A percentile compares a stretch with the other conserved stretches of the same genome.
Evolutionary conservation across 1,140 invertebrate genomes (phyloP).

Genomic region (Euglossa dilemma): DNA sequence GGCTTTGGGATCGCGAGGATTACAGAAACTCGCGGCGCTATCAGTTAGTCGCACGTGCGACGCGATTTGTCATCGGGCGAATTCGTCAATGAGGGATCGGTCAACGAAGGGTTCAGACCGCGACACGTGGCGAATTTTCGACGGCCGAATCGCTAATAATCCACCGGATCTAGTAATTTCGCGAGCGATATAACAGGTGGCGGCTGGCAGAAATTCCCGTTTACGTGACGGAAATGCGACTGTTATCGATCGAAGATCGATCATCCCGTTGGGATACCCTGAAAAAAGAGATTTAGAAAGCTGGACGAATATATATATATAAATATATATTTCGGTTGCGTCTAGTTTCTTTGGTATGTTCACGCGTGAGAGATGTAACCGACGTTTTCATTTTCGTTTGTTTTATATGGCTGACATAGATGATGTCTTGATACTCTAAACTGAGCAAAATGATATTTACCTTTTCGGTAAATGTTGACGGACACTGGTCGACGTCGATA

Average conservation of each 20-base stretch:
- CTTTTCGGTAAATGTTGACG: neutral
- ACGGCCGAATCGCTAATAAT: conserved; percentile 30
- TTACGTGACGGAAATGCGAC: neutral
- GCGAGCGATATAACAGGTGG: conserved; percentile 24
- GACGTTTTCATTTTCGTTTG: neutral
- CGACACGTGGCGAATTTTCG: conserved; percentile 20
- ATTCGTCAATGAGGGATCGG: conserved; percentile 29
- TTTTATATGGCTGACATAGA: too few relatives aligned
- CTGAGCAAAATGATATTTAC: neutral
- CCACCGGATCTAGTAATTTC: conserved; percentile 13
- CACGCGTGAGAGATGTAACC: neutral
- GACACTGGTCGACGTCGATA: neutral
- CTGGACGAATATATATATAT: too few relatives aligned
- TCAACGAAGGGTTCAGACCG: neutral
- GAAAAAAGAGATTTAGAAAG: neutral
- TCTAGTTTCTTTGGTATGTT: neutral
- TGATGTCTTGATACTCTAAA: too few relatives aligned
- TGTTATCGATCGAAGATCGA: conserved; percentile 1
- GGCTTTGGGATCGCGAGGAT: conserved; percentile 20
- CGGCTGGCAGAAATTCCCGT: neutral
- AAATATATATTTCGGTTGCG: too few relatives aligned
- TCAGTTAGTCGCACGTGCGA: conserved; percentile 43
- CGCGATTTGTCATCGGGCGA: conserved; percentile 39
- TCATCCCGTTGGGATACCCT: neutral
- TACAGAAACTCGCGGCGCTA: conserved; percentile 23